These are phyloP conservation scores for Phrynosoma blainvillii DNA, from an alignment of 2,113 vertebrate genomes.

Conservation along the genomic window DNA sequence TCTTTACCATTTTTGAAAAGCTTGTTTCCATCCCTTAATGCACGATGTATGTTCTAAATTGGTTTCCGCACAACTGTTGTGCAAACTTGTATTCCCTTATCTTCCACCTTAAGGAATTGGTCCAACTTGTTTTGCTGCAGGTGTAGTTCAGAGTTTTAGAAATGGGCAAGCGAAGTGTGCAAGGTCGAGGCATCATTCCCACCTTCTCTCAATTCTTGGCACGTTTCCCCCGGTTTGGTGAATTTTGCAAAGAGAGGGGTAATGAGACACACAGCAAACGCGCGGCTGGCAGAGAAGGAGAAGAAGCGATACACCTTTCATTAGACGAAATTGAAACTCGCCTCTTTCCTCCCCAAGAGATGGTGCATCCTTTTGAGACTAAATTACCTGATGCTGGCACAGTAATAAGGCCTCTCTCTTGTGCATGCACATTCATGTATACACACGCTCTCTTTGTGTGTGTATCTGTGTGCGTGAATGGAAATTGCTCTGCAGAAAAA, in stretches of 20 bases:
- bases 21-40: too few relatives aligned
- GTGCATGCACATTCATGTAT: background rate
- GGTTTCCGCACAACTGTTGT: background rate
- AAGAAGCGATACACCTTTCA: constrained; percentile 19
- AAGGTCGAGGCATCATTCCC: background rate
- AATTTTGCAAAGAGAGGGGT: constrained; percentile 7
- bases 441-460: too few relatives aligned
- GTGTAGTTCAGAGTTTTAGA: too few relatives aligned
- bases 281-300: constrained; percentile 23
- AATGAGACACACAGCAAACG: background rate
- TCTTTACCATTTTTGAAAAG: too few relatives aligned
- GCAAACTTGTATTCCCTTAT: background rate
- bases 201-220: background rate
- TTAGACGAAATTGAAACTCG: background rate
- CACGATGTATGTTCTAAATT: too few relatives aligned
- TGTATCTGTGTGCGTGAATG: background rate
- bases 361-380: background rate
- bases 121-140: background rate
- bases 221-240: constrained; percentile 20
- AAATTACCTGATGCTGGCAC: background rate
- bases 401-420: background rate
- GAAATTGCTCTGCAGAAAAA: background rate
- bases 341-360: background rate
- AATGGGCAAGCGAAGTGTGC: too few relatives aligned
- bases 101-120: background rate